Evolutionary conservation across 2,888 invertebrate genomes (phyloP).

Genomic region (Hofmannophila pseudospretella): DNA sequence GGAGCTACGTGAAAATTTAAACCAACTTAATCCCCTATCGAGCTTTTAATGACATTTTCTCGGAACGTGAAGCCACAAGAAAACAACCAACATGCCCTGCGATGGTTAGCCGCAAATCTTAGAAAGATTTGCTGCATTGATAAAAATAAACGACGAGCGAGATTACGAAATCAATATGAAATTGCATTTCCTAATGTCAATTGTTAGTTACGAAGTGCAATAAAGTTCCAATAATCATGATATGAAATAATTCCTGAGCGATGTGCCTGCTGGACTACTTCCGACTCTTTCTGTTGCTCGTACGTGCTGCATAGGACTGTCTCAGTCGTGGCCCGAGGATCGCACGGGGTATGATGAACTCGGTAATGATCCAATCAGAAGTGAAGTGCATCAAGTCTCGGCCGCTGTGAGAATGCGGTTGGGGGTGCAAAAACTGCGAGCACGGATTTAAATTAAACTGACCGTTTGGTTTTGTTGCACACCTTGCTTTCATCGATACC

Average conservation of each 20-base stretch:
- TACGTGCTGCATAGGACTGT: slow-evolving; percentile 29
- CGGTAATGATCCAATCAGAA: slow-evolving; percentile 79
- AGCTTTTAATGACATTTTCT: slow-evolving; percentile 74
- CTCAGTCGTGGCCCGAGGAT: slow-evolving; percentile 64
- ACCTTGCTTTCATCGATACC: slow-evolving; percentile 25
- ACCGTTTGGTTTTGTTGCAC: slow-evolving; percentile 62
- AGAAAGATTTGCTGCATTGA: slow-evolving; percentile 74
- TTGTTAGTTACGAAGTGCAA: slow-evolving; percentile 78
- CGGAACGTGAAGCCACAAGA: slow-evolving; percentile 60
- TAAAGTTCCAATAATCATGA: slow-evolving; percentile 78
- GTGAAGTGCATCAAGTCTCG: slow-evolving; percentile 74
- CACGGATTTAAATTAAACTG: slow-evolving; percentile 73
- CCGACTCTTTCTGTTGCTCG: slow-evolving; percentile 33
- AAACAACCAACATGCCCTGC: slow-evolving; percentile 59
- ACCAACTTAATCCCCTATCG: slow-evolving; percentile 69
- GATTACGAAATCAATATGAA: slow-evolving; percentile 77
- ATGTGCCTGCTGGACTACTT: slow-evolving; percentile 50
- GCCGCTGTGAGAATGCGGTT: slow-evolving; percentile 77
- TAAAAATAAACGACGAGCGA: slow-evolving; percentile 70
- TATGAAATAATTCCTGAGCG: slow-evolving; percentile 74
- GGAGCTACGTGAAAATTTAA: slow-evolving; percentile 71
- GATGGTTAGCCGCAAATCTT: slow-evolving; percentile 76
- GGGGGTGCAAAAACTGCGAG: slow-evolving; percentile 75
- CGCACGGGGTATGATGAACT: slow-evolving; percentile 77
- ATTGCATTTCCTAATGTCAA: slow-evolving; percentile 79